Conservation (phyloP, 2,113 vertebrate genomes). For the Caretta caretta region DNA sequence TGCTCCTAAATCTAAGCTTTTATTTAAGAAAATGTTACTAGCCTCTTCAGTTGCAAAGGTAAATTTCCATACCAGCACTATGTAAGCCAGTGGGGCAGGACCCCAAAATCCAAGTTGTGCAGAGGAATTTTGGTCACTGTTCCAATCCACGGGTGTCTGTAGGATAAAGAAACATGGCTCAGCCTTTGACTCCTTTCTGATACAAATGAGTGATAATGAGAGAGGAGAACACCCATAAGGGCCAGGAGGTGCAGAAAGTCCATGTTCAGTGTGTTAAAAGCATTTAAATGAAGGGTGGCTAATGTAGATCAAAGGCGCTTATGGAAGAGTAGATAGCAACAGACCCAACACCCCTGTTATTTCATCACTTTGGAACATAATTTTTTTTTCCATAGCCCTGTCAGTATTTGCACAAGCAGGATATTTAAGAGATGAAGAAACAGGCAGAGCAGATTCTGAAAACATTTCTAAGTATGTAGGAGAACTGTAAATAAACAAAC, state of each 20-base stretch:
- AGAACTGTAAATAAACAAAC: neutral
- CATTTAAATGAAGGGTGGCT: neutral
- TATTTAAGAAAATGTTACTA: neutral
- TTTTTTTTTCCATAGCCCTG: neutral
- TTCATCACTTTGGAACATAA: neutral
- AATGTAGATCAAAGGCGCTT: neutral
- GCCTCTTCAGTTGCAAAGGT: neutral
- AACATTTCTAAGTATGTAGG: neutral
- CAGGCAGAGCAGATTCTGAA: neutral
- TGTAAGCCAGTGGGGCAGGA: neutral
- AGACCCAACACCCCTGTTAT: rapidly evolving
- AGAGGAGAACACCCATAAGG: neutral
- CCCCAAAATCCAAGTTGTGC: neutral
- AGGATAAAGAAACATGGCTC: neutral
- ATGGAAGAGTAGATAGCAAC: neutral
- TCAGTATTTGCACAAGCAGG: neutral
- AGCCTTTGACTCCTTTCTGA: neutral
- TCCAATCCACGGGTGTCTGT: neutral
- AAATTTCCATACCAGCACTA: neutral
- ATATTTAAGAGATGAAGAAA: neutral
- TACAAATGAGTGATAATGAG: neutral
- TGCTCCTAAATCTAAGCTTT: neutral
- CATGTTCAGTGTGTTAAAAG: neutral
- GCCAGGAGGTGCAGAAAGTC: neutral
- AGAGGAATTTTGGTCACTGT: rapidly evolving